Conservation (phyloP, 2,113 vertebrate species). For the Conger conger region DNA sequence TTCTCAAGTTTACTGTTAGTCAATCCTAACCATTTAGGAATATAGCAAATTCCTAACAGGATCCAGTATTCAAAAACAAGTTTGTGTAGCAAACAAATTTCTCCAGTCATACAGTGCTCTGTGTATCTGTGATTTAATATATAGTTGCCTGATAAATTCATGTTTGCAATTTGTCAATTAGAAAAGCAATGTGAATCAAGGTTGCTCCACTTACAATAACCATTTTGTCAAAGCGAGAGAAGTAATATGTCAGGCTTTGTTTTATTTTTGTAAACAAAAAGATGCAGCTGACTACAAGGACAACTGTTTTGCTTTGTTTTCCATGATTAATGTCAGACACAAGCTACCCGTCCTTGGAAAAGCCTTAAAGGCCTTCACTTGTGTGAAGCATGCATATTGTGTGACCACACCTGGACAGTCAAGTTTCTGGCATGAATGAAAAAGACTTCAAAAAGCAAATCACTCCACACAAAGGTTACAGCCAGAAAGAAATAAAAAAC, state of each 20-base stretch:
- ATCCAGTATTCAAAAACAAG: not conserved
- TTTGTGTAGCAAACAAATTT: not conserved
- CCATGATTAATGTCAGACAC: conserved; percentile 47
- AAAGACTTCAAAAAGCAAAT: conserved; percentile 47
- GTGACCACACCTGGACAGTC: conserved; percentile 51
- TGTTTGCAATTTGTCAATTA: not conserved
- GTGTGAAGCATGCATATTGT: conserved; percentile 47
- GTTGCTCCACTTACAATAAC: not conserved
- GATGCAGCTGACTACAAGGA: conserved; percentile 12
- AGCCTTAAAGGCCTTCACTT: conserved; percentile 48
- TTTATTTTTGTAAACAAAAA: not conserved
- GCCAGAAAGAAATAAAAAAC: conserved; percentile 36
- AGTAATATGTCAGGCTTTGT: not conserved
- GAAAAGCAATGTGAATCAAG: not conserved
- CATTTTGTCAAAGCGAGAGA: not conserved
- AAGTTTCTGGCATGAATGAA: conserved; percentile 47
- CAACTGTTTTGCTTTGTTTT: conserved; percentile 23
- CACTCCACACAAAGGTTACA: conserved; percentile 56
- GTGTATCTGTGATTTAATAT: not conserved
- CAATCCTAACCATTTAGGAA: not conserved
- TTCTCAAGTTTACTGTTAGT: too few relatives aligned
- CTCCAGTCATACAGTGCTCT: not conserved
- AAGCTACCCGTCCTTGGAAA: conserved; percentile 32
- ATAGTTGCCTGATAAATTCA: not conserved
- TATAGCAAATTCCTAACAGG: not conserved